Percentiles rank a stretch among this genome's conserved stretches.
Conservation (phyloP, 2,113 vertebrate genomes). For the Pelusios castaneus region DNA sequence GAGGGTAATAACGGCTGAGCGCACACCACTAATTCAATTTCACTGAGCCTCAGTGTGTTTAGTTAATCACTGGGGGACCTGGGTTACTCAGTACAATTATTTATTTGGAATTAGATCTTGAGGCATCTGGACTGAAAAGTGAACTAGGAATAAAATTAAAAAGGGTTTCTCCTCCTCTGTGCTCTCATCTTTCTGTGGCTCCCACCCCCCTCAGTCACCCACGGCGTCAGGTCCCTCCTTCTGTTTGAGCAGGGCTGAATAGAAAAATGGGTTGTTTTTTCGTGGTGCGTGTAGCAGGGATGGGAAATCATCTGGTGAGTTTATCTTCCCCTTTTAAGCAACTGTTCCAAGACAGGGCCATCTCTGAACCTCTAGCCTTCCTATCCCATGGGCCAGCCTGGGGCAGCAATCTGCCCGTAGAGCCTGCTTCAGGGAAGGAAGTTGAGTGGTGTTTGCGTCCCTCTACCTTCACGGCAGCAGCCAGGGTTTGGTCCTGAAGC, state of each 20-base stretch:
- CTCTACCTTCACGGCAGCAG: neutral
- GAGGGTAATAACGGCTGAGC: slow-evolving; percentile 76
- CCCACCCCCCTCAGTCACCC: rapidly evolving
- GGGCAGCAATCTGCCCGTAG: neutral
- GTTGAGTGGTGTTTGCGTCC: neutral
- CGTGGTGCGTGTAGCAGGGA: rapidly evolving
- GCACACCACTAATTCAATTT: slow-evolving; percentile 84
- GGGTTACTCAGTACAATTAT: slow-evolving; percentile 81
- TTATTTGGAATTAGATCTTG: slow-evolving; percentile 84
- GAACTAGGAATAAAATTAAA: slow-evolving; percentile 72
- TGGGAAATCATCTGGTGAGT: rapidly evolving
- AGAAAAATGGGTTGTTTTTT: rapidly evolving
- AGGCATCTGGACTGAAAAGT: slow-evolving; percentile 76
- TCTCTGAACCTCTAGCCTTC: neutral
- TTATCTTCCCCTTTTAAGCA: neutral
- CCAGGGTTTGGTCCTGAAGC: neutral
- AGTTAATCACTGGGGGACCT: slow-evolving; percentile 82
- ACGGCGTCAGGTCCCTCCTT: neutral
- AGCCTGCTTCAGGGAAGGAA: neutral
- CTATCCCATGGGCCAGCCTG: too few relatives aligned
- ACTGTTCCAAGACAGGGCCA: neutral
- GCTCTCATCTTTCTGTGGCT: neutral
- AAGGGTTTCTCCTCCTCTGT: slow-evolving; percentile 24
- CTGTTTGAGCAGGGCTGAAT: rapidly evolving
- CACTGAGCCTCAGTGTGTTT: slow-evolving; percentile 78